Base-by-base conservation (phyloP, 2,797 vertebrate genomes). In the Coendou prehensilis region DNA sequence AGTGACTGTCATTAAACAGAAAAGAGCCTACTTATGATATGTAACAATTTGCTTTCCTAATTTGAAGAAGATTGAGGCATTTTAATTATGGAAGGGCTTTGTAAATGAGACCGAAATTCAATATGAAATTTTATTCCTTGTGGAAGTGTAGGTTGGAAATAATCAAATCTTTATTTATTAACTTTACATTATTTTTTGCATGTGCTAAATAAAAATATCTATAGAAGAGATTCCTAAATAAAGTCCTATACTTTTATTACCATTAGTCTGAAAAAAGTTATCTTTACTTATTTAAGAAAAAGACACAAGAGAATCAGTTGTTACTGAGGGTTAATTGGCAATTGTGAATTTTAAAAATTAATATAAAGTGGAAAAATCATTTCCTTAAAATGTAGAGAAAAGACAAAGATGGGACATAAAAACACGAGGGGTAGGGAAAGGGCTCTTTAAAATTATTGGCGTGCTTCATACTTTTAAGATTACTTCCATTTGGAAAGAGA, bases 11-110 rank as follows among this genome's bases (percentile, higher is more conserved):
- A 98, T 99, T 99, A 99, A 98, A 98, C 96, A 97, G 98, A 98
- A 98, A 99, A 99, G 98, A 97, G 98, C 98, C 98, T 99, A 99
- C 98, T 99, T 99, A 98, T 81, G 98, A 98, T 99, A 98, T 98
- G 98, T 99, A 99, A 99, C 98, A 99, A 99, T 99, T 99, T 99
- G 98, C 98, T 99, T 99, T 99, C 99, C 98, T 99, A 99, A 99
- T 99, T 99, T 99, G 98, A 98, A 98, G 97, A 98, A 98, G 98
- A 98, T 98, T 98, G 98, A 98, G 97, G 98, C 98, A 98, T 99
- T 99, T 99, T 99, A 99, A 99, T 99, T 99, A 98, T 97, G 98
- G 97, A 98, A 98, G 97, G 97, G 97, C 97, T 98, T 98, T 98
- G 97, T 96, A 97, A 97, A 98, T 98, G 98, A 98, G 97, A 98